A percentile compares a stretch with the other conserved stretches of the same genome.
Conservation (phyloP, 1,140 invertebrate genomes). For the Meloidogyne chitwoodi region DNA sequence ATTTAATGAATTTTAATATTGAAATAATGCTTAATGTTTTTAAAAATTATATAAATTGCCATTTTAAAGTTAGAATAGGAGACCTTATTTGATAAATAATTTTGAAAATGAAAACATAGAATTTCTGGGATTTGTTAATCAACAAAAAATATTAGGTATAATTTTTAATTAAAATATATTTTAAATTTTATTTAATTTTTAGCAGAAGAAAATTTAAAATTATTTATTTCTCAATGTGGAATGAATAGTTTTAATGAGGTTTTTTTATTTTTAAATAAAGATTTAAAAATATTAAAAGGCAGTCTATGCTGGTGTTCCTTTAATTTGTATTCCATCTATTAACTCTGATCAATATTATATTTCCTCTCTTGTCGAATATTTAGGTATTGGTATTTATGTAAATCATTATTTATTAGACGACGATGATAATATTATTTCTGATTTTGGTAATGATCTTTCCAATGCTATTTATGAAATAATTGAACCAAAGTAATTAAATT, state of each 20-base stretch:
- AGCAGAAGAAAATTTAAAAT: not conserved
- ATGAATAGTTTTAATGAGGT: not conserved
- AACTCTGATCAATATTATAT: no score
- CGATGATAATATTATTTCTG: no score
- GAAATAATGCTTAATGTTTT: not conserved
- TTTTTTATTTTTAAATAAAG: not conserved
- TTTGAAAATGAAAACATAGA: not conserved
- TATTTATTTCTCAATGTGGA: not conserved
- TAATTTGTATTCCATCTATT: no score
- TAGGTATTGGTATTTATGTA: no score
- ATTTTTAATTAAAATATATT: not conserved
- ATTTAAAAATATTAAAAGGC: no score
- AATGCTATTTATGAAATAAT: no score
- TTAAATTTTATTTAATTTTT: not conserved
- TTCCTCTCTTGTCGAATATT: no score
- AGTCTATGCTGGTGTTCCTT: no score
- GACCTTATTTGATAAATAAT: not conserved
- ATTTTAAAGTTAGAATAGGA: not conserved
- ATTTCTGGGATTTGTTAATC: not conserved
- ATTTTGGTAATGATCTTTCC: no score
- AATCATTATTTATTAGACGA: no score
- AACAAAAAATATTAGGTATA: not conserved
- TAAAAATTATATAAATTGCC: not conserved
- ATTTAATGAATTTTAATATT: not conserved
- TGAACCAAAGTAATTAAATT: no score